These are phyloP conservation scores for Eustalomyia histrio DNA, from an alignment of 2,888 invertebrate genomes.

Conservation along the genomic window DNA sequence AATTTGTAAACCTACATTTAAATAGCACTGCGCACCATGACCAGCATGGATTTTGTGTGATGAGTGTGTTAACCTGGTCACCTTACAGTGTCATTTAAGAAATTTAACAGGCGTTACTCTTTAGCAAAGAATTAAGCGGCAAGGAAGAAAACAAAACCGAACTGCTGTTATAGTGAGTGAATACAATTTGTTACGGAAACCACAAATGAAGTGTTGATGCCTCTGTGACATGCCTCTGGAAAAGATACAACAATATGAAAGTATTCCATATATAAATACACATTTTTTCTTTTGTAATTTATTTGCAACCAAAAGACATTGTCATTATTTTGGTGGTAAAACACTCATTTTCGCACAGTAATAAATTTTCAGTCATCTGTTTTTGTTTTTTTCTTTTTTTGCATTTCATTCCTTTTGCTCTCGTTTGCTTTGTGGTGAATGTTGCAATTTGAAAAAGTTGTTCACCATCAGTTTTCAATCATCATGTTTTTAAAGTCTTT, in stretches of 20 bases:
- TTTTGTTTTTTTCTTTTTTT: no score
- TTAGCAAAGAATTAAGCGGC: slow-evolving; percentile 11
- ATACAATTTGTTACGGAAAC: slow-evolving; percentile 61
- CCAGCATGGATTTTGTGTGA: no score
- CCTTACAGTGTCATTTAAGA: slow-evolving; percentile 9
- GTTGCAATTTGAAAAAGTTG: slow-evolving; percentile 37
- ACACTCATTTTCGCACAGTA: slow-evolving; percentile 43
- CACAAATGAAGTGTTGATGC: slow-evolving; percentile 63
- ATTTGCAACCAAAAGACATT: slow-evolving; percentile 43
- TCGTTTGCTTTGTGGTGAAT: slow-evolving; percentile 20
- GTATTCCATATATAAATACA: slow-evolving; percentile 13
- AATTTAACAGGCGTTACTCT: slow-evolving; percentile 35
- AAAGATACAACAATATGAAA: slow-evolving; percentile 33
- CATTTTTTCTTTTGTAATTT: slow-evolving; percentile 26
- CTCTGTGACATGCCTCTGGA: slow-evolving; percentile 52
- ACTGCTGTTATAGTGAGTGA: slow-evolving; percentile 40
- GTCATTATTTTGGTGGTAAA: slow-evolving; percentile 46
- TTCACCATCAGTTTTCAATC: slow-evolving; percentile 60
- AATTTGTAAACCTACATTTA: no score
- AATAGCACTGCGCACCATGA: no score
- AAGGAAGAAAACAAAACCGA: neutral
- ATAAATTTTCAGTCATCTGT: slow-evolving; percentile 47
- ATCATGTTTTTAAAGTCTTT: slow-evolving; percentile 32
- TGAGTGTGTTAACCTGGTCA: slow-evolving; percentile 17
- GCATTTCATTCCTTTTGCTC: slow-evolving; percentile 3